Conservation (phyloP, 2,113 vertebrate genomes). For the Indicator indicator region DNA sequence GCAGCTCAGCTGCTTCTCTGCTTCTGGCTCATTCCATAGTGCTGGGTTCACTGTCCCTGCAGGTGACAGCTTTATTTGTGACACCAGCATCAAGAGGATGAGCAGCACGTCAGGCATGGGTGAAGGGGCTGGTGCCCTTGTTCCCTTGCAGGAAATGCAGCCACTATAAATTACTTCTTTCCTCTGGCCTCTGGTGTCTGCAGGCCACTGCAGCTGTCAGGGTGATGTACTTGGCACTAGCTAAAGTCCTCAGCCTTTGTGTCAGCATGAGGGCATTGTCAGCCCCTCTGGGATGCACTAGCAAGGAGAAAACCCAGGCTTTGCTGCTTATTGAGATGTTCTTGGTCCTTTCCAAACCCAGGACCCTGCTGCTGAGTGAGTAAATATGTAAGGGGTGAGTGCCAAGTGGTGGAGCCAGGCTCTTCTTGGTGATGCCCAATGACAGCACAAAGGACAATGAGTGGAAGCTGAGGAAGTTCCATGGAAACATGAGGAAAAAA, state of each 20-base stretch:
- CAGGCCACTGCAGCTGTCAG: not conserved
- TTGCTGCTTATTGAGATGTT: not conserved
- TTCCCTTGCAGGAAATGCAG: not conserved
- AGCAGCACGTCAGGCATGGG: not conserved
- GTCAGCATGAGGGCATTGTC: not conserved
- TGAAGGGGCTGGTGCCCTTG: not conserved
- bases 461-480: too few relatives aligned
- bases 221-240: not conserved
- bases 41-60: not conserved
- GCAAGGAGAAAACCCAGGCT: rapidly evolving
- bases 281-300: not conserved
- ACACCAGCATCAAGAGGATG: not conserved
- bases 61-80: not conserved
- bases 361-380: not conserved
- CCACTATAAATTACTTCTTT: not conserved
- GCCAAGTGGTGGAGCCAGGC: too few relatives aligned
- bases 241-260: not conserved
- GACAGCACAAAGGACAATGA: too few relatives aligned
- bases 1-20: not conserved
- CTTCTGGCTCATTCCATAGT: not conserved
- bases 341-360: rapidly evolving
- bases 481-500: too few relatives aligned
- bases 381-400: too few relatives aligned
- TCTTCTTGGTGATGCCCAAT: too few relatives aligned
- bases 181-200: not conserved